Percentiles rank a stretch among this genome's conserved stretches.
Evolutionary conservation across 2,888 invertebrate species (phyloP).

Genomic region (Pseudococcus viburni): DNA sequence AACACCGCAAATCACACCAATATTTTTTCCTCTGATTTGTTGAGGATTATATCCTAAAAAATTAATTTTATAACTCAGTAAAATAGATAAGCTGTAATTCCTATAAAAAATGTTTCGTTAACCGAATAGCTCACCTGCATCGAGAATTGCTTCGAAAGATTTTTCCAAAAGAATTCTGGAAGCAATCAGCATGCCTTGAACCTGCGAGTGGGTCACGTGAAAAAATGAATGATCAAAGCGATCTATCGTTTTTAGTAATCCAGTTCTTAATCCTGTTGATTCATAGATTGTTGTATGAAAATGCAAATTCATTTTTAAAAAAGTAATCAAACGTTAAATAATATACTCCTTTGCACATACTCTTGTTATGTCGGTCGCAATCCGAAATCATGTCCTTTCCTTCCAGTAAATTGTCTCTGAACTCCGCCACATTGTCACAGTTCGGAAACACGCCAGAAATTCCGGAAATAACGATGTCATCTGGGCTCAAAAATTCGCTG

Average conservation of each 20-base stretch:
- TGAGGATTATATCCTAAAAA: slow-evolving; percentile 3
- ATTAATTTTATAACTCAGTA: not conserved
- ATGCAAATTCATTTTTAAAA: too few relatives aligned
- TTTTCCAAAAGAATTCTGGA: not conserved
- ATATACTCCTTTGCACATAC: not conserved
- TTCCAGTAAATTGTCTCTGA: not conserved
- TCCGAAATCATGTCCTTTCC: not conserved
- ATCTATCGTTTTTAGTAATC: not conserved
- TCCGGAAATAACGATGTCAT: slow-evolving; percentile 88
- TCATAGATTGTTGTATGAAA: not conserved
- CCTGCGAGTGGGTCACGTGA: not conserved
- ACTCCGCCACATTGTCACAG: not conserved
- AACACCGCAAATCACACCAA: not conserved
- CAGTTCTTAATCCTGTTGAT: not conserved
- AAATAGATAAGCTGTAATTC: too few relatives aligned
- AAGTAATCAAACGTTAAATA: too few relatives aligned
- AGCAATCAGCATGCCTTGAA: not conserved
- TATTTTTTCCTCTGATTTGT: slow-evolving; percentile 1
- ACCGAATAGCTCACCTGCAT: not conserved
- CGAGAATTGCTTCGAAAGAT: slow-evolving; percentile 7
- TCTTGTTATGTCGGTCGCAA: not conserved
- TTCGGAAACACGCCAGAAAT: slow-evolving; percentile 74
- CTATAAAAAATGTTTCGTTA: too few relatives aligned
- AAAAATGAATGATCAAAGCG: slow-evolving; percentile 25
- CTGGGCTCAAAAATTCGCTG: not conserved